Evolutionary conservation across 2,113 vertebrate genomes (phyloP), one percentile per base, ranked within the genome.

Genomic region (Melanerpes formicivorus): DNA sequence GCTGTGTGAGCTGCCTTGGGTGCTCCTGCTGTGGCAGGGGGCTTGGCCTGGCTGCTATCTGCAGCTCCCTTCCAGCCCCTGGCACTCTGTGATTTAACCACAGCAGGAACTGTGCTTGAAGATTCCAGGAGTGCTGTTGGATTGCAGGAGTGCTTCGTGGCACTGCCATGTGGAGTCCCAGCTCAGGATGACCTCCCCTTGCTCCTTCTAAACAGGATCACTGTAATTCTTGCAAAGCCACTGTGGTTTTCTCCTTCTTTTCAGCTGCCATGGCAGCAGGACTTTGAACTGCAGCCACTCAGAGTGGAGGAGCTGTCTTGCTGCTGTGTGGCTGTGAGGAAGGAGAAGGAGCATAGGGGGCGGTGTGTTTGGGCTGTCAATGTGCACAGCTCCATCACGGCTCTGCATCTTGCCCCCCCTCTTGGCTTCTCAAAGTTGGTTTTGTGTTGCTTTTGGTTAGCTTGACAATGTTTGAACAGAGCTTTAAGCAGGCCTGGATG

Each of bases 191-290:
- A 82, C 56, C 18, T 88, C 77, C 75, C 14, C 55, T 67, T 64
- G 70, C 71, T 80, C 67, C 18, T 92, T 82, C 88, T 74, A 74
- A 89, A 90, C 86, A 86, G 90, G 91, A 90, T 95, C 93, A 73
- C 76, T 86, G 76, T 91, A 94, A 91, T 95, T 86, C 90, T 95
- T 69, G 79, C 96, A 95, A 88, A 91, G 87, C 87, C 66, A 19
- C 30, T 2, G 14, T 86, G 72, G 72, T 84, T 95, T 96, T 88
- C 60, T 70, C 82, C 90, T 90, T 94, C 81, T 93, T 91, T 91
- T 93, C 82, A 90, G 63, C 76, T 90, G 88, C 92, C 62, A 81
- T 81, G 90, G 78, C 88, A 87, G 71, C 93, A 91, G 94, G 84
- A 93, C 93, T 96, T 96, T 90, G 91, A 96, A 90, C 93, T 91